Evolutionary conservation across 2,888 invertebrate genomes (phyloP), one percentile per base, ranked within the genome.

Genomic region (Ctenicera cuprea): DNA sequence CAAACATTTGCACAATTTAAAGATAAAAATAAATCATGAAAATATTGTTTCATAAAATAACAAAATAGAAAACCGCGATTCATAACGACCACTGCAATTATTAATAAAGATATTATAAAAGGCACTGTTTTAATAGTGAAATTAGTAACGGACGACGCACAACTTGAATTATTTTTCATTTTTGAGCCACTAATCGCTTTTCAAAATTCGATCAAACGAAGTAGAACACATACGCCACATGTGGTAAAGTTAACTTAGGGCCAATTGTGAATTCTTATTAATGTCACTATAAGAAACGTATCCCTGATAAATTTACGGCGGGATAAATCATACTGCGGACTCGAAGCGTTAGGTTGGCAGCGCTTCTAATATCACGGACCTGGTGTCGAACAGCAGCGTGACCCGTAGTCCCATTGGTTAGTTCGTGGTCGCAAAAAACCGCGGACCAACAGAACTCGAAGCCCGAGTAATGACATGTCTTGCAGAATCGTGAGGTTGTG

Each of bases 251-350:
- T 48, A 48, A 20, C 5, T 38, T 59, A 18, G 59, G 12, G 16
- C 16, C 18, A 59, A 59, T 59, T 59, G 38, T 38, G 18, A 59
- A 59, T 59, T 59, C 59, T 59, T 59, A 59, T 59, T 59, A 20
- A 16, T 30, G 43, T 26, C 57, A 43, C 57, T 57, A 30, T 45
- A 20, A 43, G 41, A 16, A 37, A 57, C 43, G 43, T 57, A 38
- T 37, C 16, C 20, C 88, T 88, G 89, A 89, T 89, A 89, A 89
- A 87, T 87, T 87, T 83, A 85, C 87, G 87, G 88, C 88, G 88
- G 87, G 88, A 89, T 88, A 89, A 88, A 89, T 89, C 89, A 89
- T 88, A 89, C 88, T 88, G 87, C 87, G 88, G 88, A 87, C 85
- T 84, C 83, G 84, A 82, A 83, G 84, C 48, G 54, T 71, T 71